Evolutionary conservation across 1,140 invertebrate genomes (phyloP).

Genomic region (Plodia interpunctella): DNA sequence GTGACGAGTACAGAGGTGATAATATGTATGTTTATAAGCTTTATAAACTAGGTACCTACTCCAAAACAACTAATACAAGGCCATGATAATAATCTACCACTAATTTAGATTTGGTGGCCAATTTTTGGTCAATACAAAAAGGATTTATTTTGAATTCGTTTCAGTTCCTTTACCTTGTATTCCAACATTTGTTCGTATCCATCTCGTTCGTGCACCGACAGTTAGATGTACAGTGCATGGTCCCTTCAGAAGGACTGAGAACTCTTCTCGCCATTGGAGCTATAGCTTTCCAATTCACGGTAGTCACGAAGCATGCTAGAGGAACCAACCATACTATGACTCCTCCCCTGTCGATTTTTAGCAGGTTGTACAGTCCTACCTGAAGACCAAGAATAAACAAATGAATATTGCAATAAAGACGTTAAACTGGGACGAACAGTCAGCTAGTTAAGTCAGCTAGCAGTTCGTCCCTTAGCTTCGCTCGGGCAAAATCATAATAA

Average conservation of each 20-base stretch:
- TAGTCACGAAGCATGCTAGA: slow-evolving; percentile 88
- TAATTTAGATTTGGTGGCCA: too few species aligned
- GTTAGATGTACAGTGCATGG: slow-evolving; percentile 30
- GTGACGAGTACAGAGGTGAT: too few species aligned
- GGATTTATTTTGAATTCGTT: too few species aligned
- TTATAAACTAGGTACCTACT: too few species aligned
- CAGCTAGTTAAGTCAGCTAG: too few species aligned
- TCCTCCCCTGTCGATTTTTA: slow-evolving; percentile 86
- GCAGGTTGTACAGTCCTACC: slow-evolving; percentile 86
- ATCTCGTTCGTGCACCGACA: slow-evolving; percentile 41
- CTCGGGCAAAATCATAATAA: too few species aligned
- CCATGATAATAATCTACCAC: too few species aligned
- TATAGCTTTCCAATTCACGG: slow-evolving; percentile 90
- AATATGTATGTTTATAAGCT: too few species aligned
- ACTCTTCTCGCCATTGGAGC: slow-evolving; percentile 73
- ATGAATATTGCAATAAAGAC: not conserved
- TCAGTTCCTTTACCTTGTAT: slow-evolving; percentile 47
- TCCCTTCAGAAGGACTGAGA: slow-evolving; percentile 28
- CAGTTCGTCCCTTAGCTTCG: too few species aligned
- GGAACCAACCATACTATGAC: slow-evolving; percentile 90
- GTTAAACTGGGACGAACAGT: not conserved
- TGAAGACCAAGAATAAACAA: slow-evolving; percentile 68
- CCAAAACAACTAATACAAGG: too few species aligned
- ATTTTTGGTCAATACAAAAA: too few species aligned
- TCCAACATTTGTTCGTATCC: slow-evolving; percentile 53